These are phyloP conservation scores for Sebastes jordani DNA, from an alignment of 2,797 vertebrate genomes.

Conservation along the genomic window DNA sequence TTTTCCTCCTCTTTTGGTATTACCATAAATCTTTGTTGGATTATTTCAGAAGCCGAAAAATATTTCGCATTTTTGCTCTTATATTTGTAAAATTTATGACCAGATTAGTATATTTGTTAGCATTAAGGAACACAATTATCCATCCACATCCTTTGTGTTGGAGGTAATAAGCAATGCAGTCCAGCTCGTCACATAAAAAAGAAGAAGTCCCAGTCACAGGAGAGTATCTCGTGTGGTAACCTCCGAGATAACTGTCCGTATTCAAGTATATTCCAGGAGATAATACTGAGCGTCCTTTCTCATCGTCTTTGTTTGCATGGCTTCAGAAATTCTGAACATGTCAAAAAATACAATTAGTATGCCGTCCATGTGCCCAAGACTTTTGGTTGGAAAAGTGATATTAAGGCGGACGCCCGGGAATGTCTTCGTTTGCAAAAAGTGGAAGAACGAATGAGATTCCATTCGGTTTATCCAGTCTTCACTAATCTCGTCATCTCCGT, in stretches of 20 bases:
- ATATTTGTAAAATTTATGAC: not conserved
- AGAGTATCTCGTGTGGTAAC: slow-evolving; percentile 8
- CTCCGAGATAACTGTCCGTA: slow-evolving; percentile 23
- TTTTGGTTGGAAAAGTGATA: slow-evolving; percentile 37
- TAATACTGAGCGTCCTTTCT: slow-evolving; percentile 59
- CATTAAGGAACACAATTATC: slow-evolving; percentile 1
- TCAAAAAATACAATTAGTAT: slow-evolving; percentile 35
- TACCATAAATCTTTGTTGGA: not conserved
- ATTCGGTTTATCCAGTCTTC: slow-evolving; percentile 40
- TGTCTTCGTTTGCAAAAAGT: slow-evolving; percentile 38
- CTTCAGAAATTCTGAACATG: slow-evolving; percentile 67
- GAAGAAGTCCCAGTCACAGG: slow-evolving; percentile 23
- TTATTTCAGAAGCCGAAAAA: not conserved
- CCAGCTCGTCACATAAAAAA: slow-evolving; percentile 33
- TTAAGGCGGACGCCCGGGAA: slow-evolving; percentile 16
- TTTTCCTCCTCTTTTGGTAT: slow-evolving; percentile 1
- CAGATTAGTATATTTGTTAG: not conserved
- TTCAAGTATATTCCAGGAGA: slow-evolving; percentile 86
- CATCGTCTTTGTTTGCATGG: slow-evolving; percentile 57
- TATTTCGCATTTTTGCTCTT: not conserved
- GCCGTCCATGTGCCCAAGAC: slow-evolving; percentile 65
- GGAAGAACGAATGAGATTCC: slow-evolving; percentile 31
- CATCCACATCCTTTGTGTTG: not conserved
- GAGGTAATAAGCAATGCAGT: slow-evolving; percentile 44
- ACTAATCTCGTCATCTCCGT: slow-evolving; percentile 9